Percentiles rank a stretch among this genome's conserved stretches.
Evolutionary conservation across 2,888 invertebrate species (phyloP).

Genomic region (Hypolimnas misippus): DNA sequence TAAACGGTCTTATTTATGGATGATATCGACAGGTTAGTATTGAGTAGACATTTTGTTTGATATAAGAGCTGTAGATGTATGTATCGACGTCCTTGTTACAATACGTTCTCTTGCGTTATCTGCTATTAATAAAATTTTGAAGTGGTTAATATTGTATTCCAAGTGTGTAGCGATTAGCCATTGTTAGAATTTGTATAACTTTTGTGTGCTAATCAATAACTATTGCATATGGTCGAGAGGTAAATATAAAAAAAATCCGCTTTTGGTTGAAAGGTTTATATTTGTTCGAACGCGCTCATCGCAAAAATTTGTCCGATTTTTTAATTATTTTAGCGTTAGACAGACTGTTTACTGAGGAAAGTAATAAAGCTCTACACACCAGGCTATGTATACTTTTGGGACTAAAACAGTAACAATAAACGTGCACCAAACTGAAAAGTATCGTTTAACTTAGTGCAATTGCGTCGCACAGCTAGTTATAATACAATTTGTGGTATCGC

Average conservation of each 20-base stretch:
- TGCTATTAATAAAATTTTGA: not conserved
- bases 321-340: too few species aligned
- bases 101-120: not conserved
- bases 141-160: conserved; percentile 1
- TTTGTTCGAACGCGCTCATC: too few species aligned
- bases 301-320: too few species aligned
- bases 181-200: not conserved
- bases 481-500: conserved; percentile 11
- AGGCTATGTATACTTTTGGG: too few species aligned
- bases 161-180: not conserved
- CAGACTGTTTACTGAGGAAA: too few species aligned
- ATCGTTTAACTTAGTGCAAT: not conserved
- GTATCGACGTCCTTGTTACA: not conserved
- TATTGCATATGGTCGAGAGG: not conserved
- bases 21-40: not conserved
- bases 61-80: not conserved
- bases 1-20: conserved; percentile 36
- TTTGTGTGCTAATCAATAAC: conserved; percentile 1
- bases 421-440: too few species aligned
- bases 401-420: too few species aligned
- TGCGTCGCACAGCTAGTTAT: not conserved
- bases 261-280: too few species aligned
- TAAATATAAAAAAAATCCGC: too few species aligned
- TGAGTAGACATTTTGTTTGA: not conserved
- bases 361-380: too few species aligned